phyloP scores from a whole-genome alignment of 2,888 invertebrate species.

The Melolontha melolontha region DNA sequence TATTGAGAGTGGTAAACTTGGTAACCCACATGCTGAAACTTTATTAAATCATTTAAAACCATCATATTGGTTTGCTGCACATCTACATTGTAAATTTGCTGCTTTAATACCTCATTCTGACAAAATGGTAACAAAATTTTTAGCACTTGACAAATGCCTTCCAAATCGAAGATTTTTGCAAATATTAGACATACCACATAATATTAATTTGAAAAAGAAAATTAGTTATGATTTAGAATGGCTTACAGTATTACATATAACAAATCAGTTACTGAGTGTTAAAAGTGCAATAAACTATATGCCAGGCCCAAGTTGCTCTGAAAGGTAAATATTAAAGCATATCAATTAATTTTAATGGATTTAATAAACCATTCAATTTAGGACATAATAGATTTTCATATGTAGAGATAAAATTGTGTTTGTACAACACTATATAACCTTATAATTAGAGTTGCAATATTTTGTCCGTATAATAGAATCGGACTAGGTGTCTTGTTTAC shows the following conservation, averaged over 20 bases:
- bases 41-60: constrained; percentile 86
- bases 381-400: not conserved
- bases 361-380: not conserved
- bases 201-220: constrained; percentile 68
- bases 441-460: too few relatives aligned
- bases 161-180: constrained; percentile 91
- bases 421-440: too few relatives aligned
- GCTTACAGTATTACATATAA: constrained; percentile 87
- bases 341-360: not conserved
- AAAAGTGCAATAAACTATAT: constrained; percentile 79
- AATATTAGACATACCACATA: constrained; percentile 74
- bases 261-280: constrained; percentile 88
- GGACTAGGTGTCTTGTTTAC: too few relatives aligned
- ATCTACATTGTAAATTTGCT: constrained; percentile 95
- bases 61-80: constrained; percentile 95
- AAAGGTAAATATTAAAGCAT: constrained; percentile 67
- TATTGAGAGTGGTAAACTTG: constrained; percentile 83
- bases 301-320: constrained; percentile 81
- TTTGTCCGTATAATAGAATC: too few relatives aligned
- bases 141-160: constrained; percentile 97
- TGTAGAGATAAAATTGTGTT: not conserved
- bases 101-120: constrained; percentile 84
- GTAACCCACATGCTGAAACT: constrained; percentile 87
- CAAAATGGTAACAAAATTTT: constrained; percentile 79
- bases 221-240: constrained; percentile 92